Conservation (phyloP, 2,113 vertebrate species). For the Mormoops blainvillei region DNA sequence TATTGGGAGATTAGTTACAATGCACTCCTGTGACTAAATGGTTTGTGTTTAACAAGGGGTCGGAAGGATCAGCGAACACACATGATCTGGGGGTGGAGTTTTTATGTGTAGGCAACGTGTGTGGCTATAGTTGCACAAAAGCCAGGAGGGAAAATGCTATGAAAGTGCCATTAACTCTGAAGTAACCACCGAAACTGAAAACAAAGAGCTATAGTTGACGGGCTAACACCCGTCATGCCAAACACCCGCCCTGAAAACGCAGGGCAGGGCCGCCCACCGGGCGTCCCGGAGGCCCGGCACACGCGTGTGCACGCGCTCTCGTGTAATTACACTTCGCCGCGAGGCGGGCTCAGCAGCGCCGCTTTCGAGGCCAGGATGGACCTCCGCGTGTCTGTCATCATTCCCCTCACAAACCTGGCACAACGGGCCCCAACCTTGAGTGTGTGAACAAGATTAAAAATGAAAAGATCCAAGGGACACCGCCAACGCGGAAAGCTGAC, state of each 20-base stretch:
- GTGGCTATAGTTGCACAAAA: not conserved
- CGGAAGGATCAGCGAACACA: not conserved
- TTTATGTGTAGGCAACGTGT: accelerated
- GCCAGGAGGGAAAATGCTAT: not conserved
- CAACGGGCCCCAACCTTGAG: not conserved
- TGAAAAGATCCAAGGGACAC: constrained; percentile 16
- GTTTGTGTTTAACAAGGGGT: not conserved
- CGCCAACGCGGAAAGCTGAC: constrained; percentile 27
- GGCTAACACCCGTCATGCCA: not conserved
- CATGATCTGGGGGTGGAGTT: not conserved
- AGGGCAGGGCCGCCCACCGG: too few species aligned
- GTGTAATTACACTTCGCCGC: not conserved
- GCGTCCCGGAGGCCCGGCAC: not conserved
- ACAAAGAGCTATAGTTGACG: not conserved
- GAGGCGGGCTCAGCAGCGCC: not conserved
- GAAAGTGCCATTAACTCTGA: not conserved
- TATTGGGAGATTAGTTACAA: not conserved
- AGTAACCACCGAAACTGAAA: not conserved
- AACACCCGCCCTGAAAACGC: not conserved
- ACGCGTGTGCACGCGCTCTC: not conserved
- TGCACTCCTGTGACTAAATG: not conserved
- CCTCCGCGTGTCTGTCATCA: not conserved
- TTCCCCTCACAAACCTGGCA: not conserved
- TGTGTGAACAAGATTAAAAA: constrained; percentile 27
- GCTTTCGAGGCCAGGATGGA: not conserved